Conservation (phyloP, 2,888 invertebrate species). For the Drosophila affinis region DNA sequence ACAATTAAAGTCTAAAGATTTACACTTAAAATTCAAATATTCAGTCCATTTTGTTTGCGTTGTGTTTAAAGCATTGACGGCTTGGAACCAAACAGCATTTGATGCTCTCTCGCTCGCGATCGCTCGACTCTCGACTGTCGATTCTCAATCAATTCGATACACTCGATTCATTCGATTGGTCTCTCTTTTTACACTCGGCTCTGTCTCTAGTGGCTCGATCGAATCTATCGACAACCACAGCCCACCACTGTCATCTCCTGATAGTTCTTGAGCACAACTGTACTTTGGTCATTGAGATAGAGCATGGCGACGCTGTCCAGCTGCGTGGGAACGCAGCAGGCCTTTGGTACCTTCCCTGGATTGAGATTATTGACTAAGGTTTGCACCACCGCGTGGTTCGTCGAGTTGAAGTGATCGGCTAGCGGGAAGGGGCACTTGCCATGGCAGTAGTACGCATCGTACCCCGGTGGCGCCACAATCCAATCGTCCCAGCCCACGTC, state of each 20-base stretch:
- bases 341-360: slow-evolving; percentile 95
- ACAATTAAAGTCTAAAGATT: slow-evolving; percentile 81
- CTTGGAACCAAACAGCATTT: slow-evolving; percentile 80
- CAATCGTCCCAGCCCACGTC: slow-evolving; percentile 99
- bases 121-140: slow-evolving; percentile 8
- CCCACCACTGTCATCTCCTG: slow-evolving; percentile 99
- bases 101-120: slow-evolving; percentile 69
- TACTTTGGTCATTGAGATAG: slow-evolving; percentile 96
- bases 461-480: slow-evolving; percentile 98
- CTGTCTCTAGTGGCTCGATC: slow-evolving; percentile 5
- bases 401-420: slow-evolving; percentile 96
- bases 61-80: slow-evolving; percentile 82
- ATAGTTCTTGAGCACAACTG: slow-evolving; percentile 98
- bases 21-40: slow-evolving; percentile 83
- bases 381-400: slow-evolving; percentile 99
- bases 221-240: slow-evolving; percentile 95
- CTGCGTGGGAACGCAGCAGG: slow-evolving; percentile 98
- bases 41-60: slow-evolving; percentile 83
- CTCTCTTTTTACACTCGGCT: slow-evolving; percentile 21
- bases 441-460: slow-evolving; percentile 97
- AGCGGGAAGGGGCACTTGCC: slow-evolving; percentile 98
- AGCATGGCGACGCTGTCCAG: slow-evolving; percentile 97
- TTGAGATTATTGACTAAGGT: slow-evolving; percentile 97
- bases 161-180: slow-evolving; percentile 18
- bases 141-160: slow-evolving; percentile 24